Percentiles rank a stretch among this genome's conserved stretches.
These are phyloP conservation scores for Lepidurus packardi DNA, from an alignment of 1,140 invertebrate species.

Conservation along the genomic window DNA sequence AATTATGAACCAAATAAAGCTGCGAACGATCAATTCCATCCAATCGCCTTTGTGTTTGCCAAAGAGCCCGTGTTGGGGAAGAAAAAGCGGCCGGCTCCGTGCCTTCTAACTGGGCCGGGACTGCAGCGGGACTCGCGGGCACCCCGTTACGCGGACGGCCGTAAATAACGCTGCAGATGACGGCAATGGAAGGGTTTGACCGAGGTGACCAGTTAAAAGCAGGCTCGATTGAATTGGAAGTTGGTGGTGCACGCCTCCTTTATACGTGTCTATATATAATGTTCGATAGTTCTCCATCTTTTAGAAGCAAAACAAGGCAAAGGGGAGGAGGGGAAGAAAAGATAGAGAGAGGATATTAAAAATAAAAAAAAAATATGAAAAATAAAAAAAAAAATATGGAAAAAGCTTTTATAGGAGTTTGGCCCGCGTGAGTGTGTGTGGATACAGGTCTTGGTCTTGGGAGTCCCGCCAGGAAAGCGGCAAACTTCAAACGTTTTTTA, in stretches of 20 bases:
- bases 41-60: too few species aligned
- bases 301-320: neutral
- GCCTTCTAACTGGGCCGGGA: too few species aligned
- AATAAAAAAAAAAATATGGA: neutral
- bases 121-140: neutral
- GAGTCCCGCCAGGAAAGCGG: conserved; percentile 7
- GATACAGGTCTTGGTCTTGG: neutral
- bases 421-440: conserved; percentile 3
- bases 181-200: conserved; percentile 18
- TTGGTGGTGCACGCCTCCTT: neutral
- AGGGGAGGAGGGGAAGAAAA: neutral
- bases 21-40: too few species aligned
- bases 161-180: neutral
- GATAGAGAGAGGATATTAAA: neutral
- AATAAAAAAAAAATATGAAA: neutral
- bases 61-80: neutral
- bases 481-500: conserved; percentile 3
- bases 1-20: too few species aligned
- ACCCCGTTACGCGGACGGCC: neutral
- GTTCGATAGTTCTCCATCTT: neutral
- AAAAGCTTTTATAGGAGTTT: neutral
- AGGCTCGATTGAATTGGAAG: conserved; percentile 10
- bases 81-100: neutral
- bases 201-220: conserved; percentile 14
- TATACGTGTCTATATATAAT: too few species aligned